Base-by-base conservation (phyloP, 2,797 vertebrate species). In the Leptatherina wallacei region DNA sequence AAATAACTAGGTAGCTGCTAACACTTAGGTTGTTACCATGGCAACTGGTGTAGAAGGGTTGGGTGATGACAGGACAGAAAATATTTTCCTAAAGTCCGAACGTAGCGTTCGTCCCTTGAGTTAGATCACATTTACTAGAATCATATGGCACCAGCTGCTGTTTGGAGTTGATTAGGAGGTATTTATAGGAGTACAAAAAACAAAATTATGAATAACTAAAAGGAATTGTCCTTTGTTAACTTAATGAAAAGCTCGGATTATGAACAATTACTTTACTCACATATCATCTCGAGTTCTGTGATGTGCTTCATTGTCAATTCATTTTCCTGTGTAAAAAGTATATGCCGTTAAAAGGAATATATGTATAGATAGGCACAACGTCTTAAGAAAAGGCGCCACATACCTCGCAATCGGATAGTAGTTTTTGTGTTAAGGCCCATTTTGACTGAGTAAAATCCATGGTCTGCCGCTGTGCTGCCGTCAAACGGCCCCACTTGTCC, bases 251-350 rank as follows among this genome's bases (percentile, higher is more conserved):
- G 10, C 38, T 0, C 38, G 11, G 38, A 13, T 40, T 13, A 40
- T 20, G 18, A 44, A 44, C 3, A 6, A 18, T 44, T 44, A n/a
- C 20, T 36, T 14, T 22, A 97, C 97, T 97, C 92, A 99, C 98
- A 95, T 42, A 95, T 87, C 73, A 99, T 94, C 74, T 99, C 98
- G 32, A 99, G 91, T 63, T 94, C 89, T 58, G 95, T 94, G 55
- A 96, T 90, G 6, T 97, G 94, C 75, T 94, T 94, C 27, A 95
- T 32, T 11, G 82, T 81, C 68, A 94, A 88, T 33, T 51, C 69
- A 22, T 92, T 96, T 75, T 95, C 93, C 98, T 99, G 83, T n/a
- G 71, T 68, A 73, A 69, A 57, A 14, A 61, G 42, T 32, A 32
- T 32, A 32, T 4, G 42, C 4, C 4, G 42, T 20, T 18, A 18